Evolutionary conservation across 2,888 invertebrate genomes (phyloP), one percentile per base, ranked within the genome.

Genomic region (Lycia hirtaria): DNA sequence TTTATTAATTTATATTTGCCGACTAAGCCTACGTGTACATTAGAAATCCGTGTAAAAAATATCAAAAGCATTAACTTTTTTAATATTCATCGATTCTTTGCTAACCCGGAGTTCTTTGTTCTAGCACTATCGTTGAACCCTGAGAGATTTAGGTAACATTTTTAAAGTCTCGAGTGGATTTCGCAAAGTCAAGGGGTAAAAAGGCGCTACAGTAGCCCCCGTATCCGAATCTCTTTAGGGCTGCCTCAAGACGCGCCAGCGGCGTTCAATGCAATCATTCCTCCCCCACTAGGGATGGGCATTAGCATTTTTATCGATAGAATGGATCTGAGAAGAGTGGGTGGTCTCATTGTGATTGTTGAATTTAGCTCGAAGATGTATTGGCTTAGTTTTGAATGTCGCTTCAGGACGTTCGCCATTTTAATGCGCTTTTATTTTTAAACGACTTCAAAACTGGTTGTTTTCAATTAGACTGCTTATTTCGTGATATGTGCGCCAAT

Each of bases 221-320:
- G 70, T 72, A 75, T 75, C 70, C 67, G 74, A 74, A 79, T 79
- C 73, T 77, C 75, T 76, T 79, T 78, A 65, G 56, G 54, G 60
- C 48, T 63, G 55, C 53, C 55, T 51, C 47, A 56, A 49, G 78
- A 73, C 73, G 75, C 71, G 75, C 75, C 65, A 67, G 68, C 70
- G 74, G 80, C 78, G 77, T 75, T 77, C 77, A 82, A 86, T 83
- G 85, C 87, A 87, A 87, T 88, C 88, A 85, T 80, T 79, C 77
- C 69, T 71, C 73, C 75, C 76, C 78, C 73, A 72, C 68, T 72
- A 84, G 85, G 82, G 83, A 81, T 80, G 82, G 72, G 73, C 73
- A 86, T 87, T 88, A 82, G 86, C 87, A 88, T 87, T 85, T 88
- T 88, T 89, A 88, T 89, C 85, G 88, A 89, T 83, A 82, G 70